A percentile compares a stretch with the other conserved stretches of the same genome.
Conservation (phyloP, 2,113 vertebrate genomes). For the Platysternon megacephalum region DNA sequence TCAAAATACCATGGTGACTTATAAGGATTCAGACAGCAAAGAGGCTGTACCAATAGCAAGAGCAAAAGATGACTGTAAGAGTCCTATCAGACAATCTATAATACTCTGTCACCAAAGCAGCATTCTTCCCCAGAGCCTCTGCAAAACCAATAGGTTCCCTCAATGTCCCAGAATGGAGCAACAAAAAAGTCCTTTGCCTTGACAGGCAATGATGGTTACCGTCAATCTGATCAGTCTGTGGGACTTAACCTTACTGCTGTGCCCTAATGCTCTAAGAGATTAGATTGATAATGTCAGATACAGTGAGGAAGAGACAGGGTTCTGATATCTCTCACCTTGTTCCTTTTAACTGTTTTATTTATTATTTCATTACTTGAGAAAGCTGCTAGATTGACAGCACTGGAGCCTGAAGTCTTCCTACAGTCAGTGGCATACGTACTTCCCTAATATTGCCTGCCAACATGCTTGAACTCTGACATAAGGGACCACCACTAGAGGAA, state of each 20-base stretch:
- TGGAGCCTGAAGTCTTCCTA: constrained; percentile 5
- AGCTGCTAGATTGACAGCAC: neutral
- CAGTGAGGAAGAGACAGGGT: constrained; percentile 18
- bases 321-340: neutral
- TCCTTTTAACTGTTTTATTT: constrained; percentile 20
- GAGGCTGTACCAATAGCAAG: neutral
- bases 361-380: neutral
- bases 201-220: constrained; percentile 36
- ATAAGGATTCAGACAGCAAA: neutral
- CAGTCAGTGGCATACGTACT: neutral
- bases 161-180: neutral
- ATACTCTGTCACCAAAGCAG: constrained; percentile 8
- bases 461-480: neutral
- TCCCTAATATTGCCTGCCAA: neutral
- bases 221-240: constrained; percentile 38
- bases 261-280: constrained; percentile 37
- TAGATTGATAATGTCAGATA: constrained; percentile 20
- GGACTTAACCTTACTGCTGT: constrained; percentile 23
- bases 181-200: constrained; percentile 18
- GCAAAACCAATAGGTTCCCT: constrained; percentile 7
- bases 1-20: neutral
- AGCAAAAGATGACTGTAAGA: neutral
- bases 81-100: constrained; percentile 22
- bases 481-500: neutral
- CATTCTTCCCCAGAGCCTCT: neutral